A percentile compares a stretch with the other conserved stretches of the same genome.
Evolutionary conservation across 2,888 invertebrate genomes (phyloP).

Genomic region (Lasioglossum lativentre): DNA sequence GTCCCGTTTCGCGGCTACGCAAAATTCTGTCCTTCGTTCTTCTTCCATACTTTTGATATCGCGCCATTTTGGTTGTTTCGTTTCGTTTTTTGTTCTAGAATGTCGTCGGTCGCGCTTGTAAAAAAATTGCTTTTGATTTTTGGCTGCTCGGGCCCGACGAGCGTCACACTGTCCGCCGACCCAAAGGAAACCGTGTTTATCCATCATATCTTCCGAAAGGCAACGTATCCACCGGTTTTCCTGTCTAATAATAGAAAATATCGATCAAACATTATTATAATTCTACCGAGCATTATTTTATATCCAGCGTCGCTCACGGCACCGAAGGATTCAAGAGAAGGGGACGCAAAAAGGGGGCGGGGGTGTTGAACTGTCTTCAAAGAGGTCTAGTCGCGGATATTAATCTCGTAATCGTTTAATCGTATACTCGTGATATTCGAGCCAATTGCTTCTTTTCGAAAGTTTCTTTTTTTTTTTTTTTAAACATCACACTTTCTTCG

Average conservation of each 20-base stretch:
- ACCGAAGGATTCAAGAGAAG: slow-evolving; percentile 30
- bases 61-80: slow-evolving; percentile 19
- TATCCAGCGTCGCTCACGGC: slow-evolving; percentile 45
- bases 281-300: slow-evolving; percentile 39
- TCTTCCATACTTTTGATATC: slow-evolving; percentile 53
- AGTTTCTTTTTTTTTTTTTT: not conserved
- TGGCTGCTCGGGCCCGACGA: slow-evolving; percentile 50
- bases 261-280: slow-evolving; percentile 48
- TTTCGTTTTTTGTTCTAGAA: not conserved
- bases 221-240: slow-evolving; percentile 6
- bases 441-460: not conserved
- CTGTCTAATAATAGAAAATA: slow-evolving; percentile 54
- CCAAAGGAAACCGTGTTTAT: not conserved
- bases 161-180: slow-evolving; percentile 6
- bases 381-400: slow-evolving; percentile 37
- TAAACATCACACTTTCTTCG: not conserved
- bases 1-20: not conserved
- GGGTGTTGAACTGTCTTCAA: slow-evolving; percentile 28
- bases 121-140: slow-evolving; percentile 77
- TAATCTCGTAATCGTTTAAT: slow-evolving; percentile 48
- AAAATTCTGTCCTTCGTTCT: not conserved
- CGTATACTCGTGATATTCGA: slow-evolving; percentile 51
- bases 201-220: slow-evolving; percentile 10
- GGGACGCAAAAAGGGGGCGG: not conserved
- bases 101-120: slow-evolving; percentile 47